These are phyloP conservation scores for Ctenicera cuprea DNA, from an alignment of 2,888 invertebrate species.

Conservation along the genomic window DNA sequence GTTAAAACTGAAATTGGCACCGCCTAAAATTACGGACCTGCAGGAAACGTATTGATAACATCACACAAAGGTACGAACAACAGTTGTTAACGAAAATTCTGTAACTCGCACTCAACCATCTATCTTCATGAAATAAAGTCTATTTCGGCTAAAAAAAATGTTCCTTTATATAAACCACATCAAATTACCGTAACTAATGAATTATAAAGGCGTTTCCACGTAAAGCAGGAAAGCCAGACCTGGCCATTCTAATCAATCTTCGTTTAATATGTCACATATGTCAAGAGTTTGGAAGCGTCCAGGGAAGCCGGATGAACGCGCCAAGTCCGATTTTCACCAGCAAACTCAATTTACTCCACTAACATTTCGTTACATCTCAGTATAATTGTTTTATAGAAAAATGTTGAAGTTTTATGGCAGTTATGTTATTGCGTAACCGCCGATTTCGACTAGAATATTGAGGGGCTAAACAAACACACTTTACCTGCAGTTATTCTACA, in stretches of 20 bases:
- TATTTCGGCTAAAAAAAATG: slow-evolving; percentile 1
- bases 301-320: slow-evolving; percentile 18
- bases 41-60: neutral
- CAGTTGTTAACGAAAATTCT: neutral
- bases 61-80: neutral
- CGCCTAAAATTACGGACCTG: neutral
- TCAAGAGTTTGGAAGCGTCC: slow-evolving; percentile 22
- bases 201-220: slow-evolving; percentile 36
- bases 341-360: neutral
- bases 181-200: slow-evolving; percentile 28
- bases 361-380: neutral
- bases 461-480: too few relatives aligned
- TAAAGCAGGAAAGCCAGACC: slow-evolving; percentile 33
- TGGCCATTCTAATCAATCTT: slow-evolving; percentile 38
- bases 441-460: too few relatives aligned
- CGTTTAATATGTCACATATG: slow-evolving; percentile 36
- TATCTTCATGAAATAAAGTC: neutral
- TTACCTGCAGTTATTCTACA: too few relatives aligned
- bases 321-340: slow-evolving; percentile 1
- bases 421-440: too few relatives aligned
- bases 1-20: slow-evolving; percentile 3
- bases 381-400: too few relatives aligned
- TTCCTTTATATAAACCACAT: slow-evolving; percentile 27
- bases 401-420: too few relatives aligned
- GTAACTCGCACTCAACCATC: neutral